Evolutionary conservation across 2,113 vertebrate genomes (phyloP).

Genomic region (Pygoscelis antarcticus): DNA sequence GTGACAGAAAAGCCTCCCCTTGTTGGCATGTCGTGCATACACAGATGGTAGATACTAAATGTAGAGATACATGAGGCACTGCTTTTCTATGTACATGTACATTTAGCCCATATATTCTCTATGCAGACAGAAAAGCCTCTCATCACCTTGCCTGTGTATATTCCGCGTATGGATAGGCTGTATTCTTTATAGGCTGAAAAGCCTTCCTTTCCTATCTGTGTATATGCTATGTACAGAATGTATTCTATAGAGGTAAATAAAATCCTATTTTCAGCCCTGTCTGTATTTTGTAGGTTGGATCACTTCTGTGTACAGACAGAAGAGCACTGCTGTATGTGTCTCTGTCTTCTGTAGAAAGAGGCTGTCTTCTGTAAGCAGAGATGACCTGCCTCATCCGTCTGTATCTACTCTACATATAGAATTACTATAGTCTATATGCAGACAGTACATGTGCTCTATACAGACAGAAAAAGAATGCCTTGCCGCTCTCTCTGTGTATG

Average conservation of each 20-base stretch:
- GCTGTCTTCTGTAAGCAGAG: background rate
- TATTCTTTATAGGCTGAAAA: background rate
- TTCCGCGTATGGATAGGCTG: background rate
- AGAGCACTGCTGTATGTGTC: background rate
- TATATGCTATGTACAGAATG: background rate
- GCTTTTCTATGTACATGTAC: background rate
- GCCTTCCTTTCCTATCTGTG: background rate
- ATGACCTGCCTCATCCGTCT: background rate
- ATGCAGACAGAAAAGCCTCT: background rate
- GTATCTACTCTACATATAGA: background rate
- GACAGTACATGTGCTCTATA: background rate
- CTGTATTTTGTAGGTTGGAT: background rate
- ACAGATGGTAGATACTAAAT: background rate
- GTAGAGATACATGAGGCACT: background rate
- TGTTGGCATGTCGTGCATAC: background rate
- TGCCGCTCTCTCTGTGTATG: background rate
- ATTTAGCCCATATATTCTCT: background rate
- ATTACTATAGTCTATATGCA: background rate
- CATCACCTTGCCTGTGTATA: background rate
- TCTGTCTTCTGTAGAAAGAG: background rate
- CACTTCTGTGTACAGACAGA: background rate
- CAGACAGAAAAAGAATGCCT: background rate
- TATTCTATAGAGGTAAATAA: background rate
- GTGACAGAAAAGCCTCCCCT: background rate
- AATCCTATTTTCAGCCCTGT: background rate